phyloP scores from a whole-genome alignment of 2,888 invertebrate species.

The Mythimna pallens region DNA sequence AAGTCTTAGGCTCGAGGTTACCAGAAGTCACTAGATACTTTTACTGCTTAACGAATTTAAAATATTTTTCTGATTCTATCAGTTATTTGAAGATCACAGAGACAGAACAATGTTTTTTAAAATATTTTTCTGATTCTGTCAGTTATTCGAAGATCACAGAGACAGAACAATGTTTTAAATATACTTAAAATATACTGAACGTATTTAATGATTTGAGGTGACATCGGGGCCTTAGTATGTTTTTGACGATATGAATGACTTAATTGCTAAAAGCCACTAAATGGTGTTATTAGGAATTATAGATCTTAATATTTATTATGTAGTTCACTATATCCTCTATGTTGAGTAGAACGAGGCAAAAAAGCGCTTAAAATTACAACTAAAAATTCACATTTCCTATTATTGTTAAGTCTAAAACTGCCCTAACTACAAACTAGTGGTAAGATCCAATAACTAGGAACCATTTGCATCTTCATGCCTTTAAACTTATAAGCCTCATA shows the following conservation, averaged over 20 bases:
- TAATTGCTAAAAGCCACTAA: not conserved
- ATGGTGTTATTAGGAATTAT: slow-evolving; percentile 31
- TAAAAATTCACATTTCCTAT: slow-evolving; percentile 63
- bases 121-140: not conserved
- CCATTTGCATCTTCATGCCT: not conserved
- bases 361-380: slow-evolving; percentile 61
- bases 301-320: slow-evolving; percentile 38
- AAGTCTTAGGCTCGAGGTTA: not conserved
- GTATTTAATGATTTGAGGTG: not conserved
- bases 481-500: slow-evolving; percentile 27
- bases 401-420: slow-evolving; percentile 57
- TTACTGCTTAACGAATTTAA: not conserved
- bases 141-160: not conserved
- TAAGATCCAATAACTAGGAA: slow-evolving; percentile 38
- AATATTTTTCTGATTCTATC: not conserved
- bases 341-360: slow-evolving; percentile 48
- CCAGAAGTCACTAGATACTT: not conserved
- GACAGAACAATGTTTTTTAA: not conserved
- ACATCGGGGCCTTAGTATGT: not conserved
- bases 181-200: no score
- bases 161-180: not conserved
- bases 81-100: not conserved
- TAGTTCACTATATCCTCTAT: slow-evolving; percentile 49
- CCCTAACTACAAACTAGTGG: slow-evolving; percentile 35
- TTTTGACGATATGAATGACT: not conserved